These are phyloP conservation scores for Micoletzkya japonica DNA, from an alignment of 2,888 invertebrate species.

Conservation along the genomic window DNA sequence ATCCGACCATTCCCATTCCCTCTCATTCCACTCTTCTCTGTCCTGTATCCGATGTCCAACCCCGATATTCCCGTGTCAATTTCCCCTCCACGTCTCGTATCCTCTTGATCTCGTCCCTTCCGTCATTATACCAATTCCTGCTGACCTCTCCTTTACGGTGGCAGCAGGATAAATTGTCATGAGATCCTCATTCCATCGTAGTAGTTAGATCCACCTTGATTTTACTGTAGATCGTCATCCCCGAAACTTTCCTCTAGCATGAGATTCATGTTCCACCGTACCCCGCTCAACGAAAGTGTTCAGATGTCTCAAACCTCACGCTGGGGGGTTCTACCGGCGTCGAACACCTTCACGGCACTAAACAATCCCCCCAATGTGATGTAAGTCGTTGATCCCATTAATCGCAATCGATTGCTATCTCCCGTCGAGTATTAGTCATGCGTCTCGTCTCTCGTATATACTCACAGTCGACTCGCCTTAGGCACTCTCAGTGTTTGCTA, in stretches of 20 bases:
- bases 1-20: neutral
- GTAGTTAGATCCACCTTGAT: too few relatives aligned
- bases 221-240: too few relatives aligned
- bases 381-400: neutral
- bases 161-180: too few relatives aligned
- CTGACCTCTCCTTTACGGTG: neutral
- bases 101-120: neutral
- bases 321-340: slow-evolving; percentile 24
- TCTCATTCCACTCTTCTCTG: neutral
- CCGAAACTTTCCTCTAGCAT: too few relatives aligned
- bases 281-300: too few relatives aligned
- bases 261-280: too few relatives aligned
- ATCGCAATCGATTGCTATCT: neutral
- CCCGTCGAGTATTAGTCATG: neutral
- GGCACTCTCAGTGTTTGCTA: neutral
- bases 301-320: slow-evolving; percentile 22
- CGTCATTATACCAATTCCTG: slow-evolving; percentile 1
- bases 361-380: slow-evolving; percentile 21
- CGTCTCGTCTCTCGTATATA: neutral
- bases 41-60: neutral
- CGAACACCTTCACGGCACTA: slow-evolving; percentile 26
- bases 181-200: too few relatives aligned
- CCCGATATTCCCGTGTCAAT: neutral
- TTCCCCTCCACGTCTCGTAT: neutral
- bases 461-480: neutral